Evolutionary conservation across 2,888 invertebrate species (phyloP), one percentile per base, ranked within the genome.

Genomic region (Zygaena filipendulae): DNA sequence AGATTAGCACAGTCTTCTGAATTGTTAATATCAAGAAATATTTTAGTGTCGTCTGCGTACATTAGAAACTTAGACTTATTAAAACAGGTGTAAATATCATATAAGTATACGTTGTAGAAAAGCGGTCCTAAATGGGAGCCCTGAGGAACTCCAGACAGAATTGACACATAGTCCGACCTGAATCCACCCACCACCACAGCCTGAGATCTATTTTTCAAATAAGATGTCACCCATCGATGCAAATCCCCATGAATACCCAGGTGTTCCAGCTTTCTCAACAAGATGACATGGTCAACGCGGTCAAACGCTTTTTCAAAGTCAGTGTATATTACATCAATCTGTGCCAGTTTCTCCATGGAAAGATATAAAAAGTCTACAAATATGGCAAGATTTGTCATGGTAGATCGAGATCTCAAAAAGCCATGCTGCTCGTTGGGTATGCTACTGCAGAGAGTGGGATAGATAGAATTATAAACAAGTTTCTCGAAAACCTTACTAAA

Each of bases 291-390:
- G 18, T 33, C 32, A 7, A 45, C 37, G 3, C 32, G 34, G 25
- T 46, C 42, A 30, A 44, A 45, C 6, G 42, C 43, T 30, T 43
- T 40, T 5, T 36, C 31, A 22, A 45, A 40, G 25, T 48, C 46
- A 1, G 45, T 43, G 19, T 46, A 46, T 9, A 47, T 33, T 5
- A 38, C 38, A 24, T 42, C 40, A 3, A 41, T 35, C 28, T 42
- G 43, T 7, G 25, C 31, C 4, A 33, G 28, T 11, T 14, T 18
- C 19, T 39, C 40, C 19, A 43, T 30, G 7, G 13, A 11, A 6
- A 14, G 19, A 3, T 20, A 22, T 5, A 40, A 22, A 11, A 23
- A 27, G 13, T 36, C 28, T n/a, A 24, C 32, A 10, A 41, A 33
- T 6, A 25, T 24, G 4, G 32, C 27, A 3, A 43, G 13, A 18